phyloP scores from a whole-genome alignment of 2,113 vertebrate genomes.

The Phocoena phocoena region DNA sequence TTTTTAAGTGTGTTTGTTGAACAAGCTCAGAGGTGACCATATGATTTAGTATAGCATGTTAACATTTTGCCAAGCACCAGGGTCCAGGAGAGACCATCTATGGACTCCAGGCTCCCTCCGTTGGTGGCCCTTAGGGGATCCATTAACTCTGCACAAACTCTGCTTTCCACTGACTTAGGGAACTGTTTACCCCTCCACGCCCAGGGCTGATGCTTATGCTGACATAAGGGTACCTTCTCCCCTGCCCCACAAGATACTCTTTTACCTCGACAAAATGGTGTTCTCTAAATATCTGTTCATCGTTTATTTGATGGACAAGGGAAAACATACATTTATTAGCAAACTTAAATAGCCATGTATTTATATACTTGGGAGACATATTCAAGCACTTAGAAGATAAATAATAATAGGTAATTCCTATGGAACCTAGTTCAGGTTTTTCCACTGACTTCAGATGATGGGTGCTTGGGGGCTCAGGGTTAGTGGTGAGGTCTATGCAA shows the following conservation, averaged over 20 bases:
- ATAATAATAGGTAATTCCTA: background rate
- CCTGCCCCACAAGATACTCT: background rate
- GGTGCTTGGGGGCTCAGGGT: background rate
- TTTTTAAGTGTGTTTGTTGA: conserved; percentile 73
- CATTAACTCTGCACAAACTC: conserved; percentile 34
- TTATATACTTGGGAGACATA: background rate
- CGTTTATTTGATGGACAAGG: background rate
- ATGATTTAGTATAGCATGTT: conserved; percentile 55
- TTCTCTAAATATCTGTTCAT: conserved; percentile 37
- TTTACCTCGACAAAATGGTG: background rate
- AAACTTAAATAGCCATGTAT: background rate
- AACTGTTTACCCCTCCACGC: background rate
- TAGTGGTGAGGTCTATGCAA: background rate
- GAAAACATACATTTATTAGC: background rate
- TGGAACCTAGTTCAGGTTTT: background rate
- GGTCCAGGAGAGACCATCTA: background rate
- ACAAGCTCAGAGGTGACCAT: conserved; percentile 67
- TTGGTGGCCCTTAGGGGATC: conserved; percentile 51
- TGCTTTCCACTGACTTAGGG: background rate
- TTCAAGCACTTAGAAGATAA: background rate
- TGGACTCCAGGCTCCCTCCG: conserved; percentile 63
- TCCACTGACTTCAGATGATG: background rate
- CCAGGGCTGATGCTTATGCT: background rate
- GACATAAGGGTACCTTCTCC: background rate
- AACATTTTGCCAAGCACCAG: conserved; percentile 21